Conservation (phyloP, 2,797 vertebrate genomes). For the Rhodeus uyekii region DNA sequence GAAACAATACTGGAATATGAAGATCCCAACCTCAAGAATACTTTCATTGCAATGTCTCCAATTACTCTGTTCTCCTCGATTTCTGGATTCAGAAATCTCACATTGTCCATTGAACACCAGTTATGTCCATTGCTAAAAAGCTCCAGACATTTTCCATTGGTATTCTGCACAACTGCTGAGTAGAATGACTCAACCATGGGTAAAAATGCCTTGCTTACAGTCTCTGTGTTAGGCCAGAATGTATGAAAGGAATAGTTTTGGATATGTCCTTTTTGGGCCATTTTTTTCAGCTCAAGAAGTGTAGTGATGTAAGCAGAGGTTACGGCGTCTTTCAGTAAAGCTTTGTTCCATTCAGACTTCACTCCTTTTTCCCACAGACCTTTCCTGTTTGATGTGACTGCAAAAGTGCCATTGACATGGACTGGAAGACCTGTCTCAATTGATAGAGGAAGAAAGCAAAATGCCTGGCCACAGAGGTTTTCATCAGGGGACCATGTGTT, state of each 20-base stretch:
- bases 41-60: constrained; percentile 63
- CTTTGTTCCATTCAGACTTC: constrained; percentile 80
- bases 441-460: constrained; percentile 86
- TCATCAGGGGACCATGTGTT: constrained; percentile 64
- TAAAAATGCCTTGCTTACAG: constrained; percentile 75
- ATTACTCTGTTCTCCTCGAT: constrained; percentile 69
- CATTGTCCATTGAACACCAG: constrained; percentile 77
- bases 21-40: constrained; percentile 70
- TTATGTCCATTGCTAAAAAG: constrained; percentile 79
- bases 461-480: constrained; percentile 72
- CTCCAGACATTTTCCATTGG: constrained; percentile 57
- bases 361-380: constrained; percentile 77
- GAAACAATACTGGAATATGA: constrained; percentile 68
- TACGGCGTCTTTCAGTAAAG: constrained; percentile 76
- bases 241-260: constrained; percentile 76
- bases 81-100: constrained; percentile 76
- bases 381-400: constrained; percentile 85
- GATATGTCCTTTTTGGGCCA: constrained; percentile 74
- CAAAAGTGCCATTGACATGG: constrained; percentile 84
- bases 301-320: constrained; percentile 73
- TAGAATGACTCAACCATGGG: constrained; percentile 82
- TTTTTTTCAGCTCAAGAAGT: constrained; percentile 74
- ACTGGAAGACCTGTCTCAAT: constrained; percentile 82
- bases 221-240: constrained; percentile 80
- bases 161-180: constrained; percentile 63